Evolutionary conservation across 2,888 invertebrate genomes (phyloP), one percentile per base, ranked within the genome.

Genomic region (Diplazon laetatorius): DNA sequence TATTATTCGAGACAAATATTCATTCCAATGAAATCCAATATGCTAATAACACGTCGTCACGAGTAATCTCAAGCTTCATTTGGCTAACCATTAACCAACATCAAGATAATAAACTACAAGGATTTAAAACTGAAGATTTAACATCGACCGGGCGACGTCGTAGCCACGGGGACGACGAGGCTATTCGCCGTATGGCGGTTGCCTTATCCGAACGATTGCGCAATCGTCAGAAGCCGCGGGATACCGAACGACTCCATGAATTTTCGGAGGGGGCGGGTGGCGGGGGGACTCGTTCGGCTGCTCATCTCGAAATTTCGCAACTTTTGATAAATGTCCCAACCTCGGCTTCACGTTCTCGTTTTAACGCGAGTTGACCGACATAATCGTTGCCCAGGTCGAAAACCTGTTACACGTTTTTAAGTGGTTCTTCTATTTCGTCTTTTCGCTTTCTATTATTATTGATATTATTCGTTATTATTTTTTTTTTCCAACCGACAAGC

Each of bases 11-110:
- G 25, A 39, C 20, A 12, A 42, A 69, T 22, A 63, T 37, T 52
- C 18, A 18, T 18, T 69, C 18, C 14, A 60, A 60, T 39, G 52
- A 55, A 25, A 60, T 60, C 55, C 59, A 42, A 37, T 60, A 70
- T 42, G 50, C 48, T 60, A 69, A 78, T 78, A 18, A 68, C 30
- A 57, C 55, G 37, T 69, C 63, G 46, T 78, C 63, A 60, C 44
- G 14, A 35, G 39, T 76, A 44, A 46, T 55, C 46, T 25, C 50
- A 12, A 59, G 14, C 66, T 37, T 74, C 75, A 70, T 42, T 66
- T 55, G 68, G 25, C 44, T 78, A 81, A 79, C 80, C 80, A 79
- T 82, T 81, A 46, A 62, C 52, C 60, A 10, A 69, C 55, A 50
- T 63, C 42, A 50, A 62, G 42, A 63, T 25, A 14, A 66, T 25